Evolutionary conservation across 2,888 invertebrate genomes (phyloP).

Genomic region (Unio delphinus): DNA sequence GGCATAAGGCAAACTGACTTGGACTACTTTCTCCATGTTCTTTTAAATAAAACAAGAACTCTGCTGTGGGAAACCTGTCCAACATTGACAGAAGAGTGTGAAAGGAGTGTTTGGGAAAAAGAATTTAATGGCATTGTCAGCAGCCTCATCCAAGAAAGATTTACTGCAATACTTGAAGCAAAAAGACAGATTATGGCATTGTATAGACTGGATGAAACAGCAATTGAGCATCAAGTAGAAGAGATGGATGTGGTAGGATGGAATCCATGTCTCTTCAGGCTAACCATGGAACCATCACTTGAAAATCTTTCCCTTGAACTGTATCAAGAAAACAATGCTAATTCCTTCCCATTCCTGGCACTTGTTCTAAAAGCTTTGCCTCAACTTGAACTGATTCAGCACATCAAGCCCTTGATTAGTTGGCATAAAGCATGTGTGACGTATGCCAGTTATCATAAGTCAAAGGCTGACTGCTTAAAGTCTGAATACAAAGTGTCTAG

Average conservation of each 20-base stretch:
- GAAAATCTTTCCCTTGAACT: conserved; percentile 17
- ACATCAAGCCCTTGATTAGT: conserved; percentile 26
- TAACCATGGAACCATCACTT: conserved; percentile 4
- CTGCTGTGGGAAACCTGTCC: not conserved
- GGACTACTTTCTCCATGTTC: conserved; percentile 10
- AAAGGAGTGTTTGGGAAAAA: too few species aligned
- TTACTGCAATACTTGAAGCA: too few species aligned
- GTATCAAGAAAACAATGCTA: not conserved
- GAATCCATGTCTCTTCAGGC: conserved; percentile 14
- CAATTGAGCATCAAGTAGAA: not conserved
- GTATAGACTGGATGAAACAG: too few species aligned
- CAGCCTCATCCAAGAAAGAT: too few species aligned
- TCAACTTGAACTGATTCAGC: conserved; percentile 16
- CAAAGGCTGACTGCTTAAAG: conserved; percentile 26
- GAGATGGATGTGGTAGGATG: not conserved
- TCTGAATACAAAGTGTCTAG: conserved; percentile 3
- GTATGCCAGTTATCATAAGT: conserved; percentile 30
- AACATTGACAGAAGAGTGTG: too few species aligned
- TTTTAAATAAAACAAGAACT: conserved; percentile 2
- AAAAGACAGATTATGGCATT: too few species aligned
- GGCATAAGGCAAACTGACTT: conserved; percentile 5
- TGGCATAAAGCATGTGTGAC: conserved; percentile 35
- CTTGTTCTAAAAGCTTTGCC: conserved; percentile 9
- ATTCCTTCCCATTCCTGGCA: conserved; percentile 16
- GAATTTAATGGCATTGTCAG: too few species aligned